These are phyloP conservation scores for Amiota communis DNA, from an alignment of 2,888 invertebrate genomes.

Conservation along the genomic window DNA sequence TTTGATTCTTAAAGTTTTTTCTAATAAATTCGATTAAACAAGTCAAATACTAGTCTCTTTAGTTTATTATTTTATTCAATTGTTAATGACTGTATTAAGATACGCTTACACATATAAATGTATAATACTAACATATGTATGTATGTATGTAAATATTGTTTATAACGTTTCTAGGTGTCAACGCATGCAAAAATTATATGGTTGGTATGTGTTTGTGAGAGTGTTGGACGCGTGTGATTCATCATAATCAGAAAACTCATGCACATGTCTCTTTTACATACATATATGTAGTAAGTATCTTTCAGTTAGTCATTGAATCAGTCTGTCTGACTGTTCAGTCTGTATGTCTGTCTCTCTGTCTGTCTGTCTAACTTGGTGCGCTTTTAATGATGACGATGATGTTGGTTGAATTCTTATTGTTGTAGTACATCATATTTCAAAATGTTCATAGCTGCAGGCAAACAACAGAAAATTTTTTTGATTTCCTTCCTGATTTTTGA, in stretches of 20 bases:
- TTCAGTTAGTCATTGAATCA: too few species aligned
- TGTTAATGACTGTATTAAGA: neutral
- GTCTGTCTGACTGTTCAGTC: too few species aligned
- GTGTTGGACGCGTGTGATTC: neutral
- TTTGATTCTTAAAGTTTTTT: too few species aligned
- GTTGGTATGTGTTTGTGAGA: neutral
- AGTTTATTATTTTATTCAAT: too few species aligned
- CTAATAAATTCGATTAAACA: too few species aligned
- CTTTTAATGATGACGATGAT: constrained; percentile 58
- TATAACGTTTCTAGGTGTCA: constrained; percentile 43
- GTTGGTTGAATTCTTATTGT: too few species aligned
- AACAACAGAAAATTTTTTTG: constrained; percentile 6
- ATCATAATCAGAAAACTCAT: constrained; percentile 25
- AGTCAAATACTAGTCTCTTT: too few species aligned
- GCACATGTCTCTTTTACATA: constrained; percentile 31
- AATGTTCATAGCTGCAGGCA: constrained; percentile 43
- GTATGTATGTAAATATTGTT: constrained; percentile 17
- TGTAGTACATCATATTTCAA: neutral
- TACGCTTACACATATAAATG: neutral
- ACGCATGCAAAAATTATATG: constrained; percentile 45
- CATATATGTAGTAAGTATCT: too few species aligned
- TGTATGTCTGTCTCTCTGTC: too few species aligned
- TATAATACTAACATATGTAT: neutral
- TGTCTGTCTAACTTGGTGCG: constrained; percentile 41
- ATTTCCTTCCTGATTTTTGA: neutral